Conservation (phyloP, 2,888 invertebrate genomes). For the Rhamphomyia laevipes region DNA sequence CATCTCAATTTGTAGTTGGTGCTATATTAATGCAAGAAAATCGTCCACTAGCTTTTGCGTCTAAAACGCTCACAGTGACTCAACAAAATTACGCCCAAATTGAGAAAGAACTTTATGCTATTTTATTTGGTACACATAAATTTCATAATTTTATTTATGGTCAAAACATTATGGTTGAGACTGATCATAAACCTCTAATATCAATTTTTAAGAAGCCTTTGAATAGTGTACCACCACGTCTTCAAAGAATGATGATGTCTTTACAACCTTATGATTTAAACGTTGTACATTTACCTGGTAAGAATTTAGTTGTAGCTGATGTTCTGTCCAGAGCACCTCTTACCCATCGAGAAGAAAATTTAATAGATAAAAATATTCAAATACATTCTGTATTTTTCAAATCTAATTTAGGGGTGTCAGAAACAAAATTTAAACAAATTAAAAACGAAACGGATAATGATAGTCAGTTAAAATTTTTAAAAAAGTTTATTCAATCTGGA, state of each 20-base stretch:
- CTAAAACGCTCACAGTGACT: neutral
- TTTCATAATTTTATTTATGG: slow-evolving; percentile 5
- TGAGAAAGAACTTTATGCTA: slow-evolving; percentile 1
- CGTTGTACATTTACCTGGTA: neutral
- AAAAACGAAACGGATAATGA: neutral
- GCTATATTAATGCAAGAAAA: slow-evolving; percentile 3
- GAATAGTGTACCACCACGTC: neutral
- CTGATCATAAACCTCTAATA: slow-evolving; percentile 1
- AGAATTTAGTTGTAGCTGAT: neutral
- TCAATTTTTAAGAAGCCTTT: neutral
- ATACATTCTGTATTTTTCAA: neutral
- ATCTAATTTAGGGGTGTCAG: neutral
- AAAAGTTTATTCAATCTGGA: slow-evolving; percentile 6
- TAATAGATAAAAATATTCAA: neutral
- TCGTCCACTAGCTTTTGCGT: slow-evolving; percentile 3
- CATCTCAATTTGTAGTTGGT: slow-evolving; percentile 9
- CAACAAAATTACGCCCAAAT: slow-evolving; percentile 1
- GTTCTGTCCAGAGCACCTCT: neutral
- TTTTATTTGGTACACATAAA: neutral
- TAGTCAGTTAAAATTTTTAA: neutral
- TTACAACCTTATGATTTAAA: neutral
- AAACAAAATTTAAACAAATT: neutral
- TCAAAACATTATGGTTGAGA: neutral
- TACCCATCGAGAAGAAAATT: neutral
- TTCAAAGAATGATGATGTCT: neutral